Evolutionary conservation across 2,113 vertebrate genomes (phyloP).

Genomic region (Petroica traversi): DNA sequence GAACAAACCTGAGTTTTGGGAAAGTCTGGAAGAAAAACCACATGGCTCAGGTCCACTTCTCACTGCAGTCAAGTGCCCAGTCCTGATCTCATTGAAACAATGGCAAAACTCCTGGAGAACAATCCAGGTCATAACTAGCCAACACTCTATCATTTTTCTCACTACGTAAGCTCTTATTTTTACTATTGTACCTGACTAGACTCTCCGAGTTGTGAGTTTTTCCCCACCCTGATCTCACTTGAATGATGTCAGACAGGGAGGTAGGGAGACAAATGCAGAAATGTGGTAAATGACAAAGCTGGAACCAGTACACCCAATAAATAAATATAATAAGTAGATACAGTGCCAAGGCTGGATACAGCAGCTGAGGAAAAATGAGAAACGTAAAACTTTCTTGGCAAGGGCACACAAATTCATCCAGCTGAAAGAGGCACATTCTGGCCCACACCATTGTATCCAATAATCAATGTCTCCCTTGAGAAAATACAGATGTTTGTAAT

Average conservation of each 20-base stretch:
- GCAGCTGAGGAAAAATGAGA: constrained; percentile 61
- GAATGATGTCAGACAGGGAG: constrained; percentile 28
- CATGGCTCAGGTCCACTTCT: not conserved
- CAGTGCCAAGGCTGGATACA: constrained; percentile 59
- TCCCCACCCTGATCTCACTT: constrained; percentile 30
- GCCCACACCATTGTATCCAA: constrained; percentile 37
- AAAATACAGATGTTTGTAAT: constrained; percentile 68
- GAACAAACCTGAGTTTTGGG: constrained; percentile 21
- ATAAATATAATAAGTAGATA: constrained; percentile 40
- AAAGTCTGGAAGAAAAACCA: not conserved
- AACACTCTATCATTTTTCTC: not conserved
- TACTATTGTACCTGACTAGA: constrained; percentile 24
- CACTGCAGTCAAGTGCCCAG: constrained; percentile 19
- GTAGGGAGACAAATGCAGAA: constrained; percentile 24
- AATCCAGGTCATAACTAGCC: not conserved
- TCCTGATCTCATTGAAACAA: constrained; percentile 29
- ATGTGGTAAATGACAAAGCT: constrained; percentile 9
- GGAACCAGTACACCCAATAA: constrained; percentile 17
- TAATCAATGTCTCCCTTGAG: constrained; percentile 40
- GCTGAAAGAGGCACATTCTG: constrained; percentile 57
- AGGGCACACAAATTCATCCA: constrained; percentile 27
- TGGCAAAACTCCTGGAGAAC: not conserved
- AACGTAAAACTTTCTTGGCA: constrained; percentile 68
- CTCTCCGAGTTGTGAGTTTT: not conserved
- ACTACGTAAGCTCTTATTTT: constrained; percentile 9